Conservation (phyloP, 2,797 vertebrate species). For the Hippoglossus hippoglossus region DNA sequence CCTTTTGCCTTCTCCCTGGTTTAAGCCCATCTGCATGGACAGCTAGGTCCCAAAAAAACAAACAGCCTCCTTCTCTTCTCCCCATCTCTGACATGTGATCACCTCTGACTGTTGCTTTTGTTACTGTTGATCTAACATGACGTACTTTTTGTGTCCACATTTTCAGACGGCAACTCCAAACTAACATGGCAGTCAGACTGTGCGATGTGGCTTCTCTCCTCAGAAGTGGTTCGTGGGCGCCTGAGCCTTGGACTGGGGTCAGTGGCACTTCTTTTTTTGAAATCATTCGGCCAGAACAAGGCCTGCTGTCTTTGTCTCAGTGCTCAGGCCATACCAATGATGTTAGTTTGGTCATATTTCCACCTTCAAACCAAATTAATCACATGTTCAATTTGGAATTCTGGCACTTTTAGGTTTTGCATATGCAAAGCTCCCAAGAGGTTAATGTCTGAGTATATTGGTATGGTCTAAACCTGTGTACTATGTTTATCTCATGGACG, state of each 20-base stretch:
- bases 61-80: constrained; percentile 30
- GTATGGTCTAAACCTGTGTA: constrained; percentile 87
- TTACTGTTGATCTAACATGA: constrained; percentile 93
- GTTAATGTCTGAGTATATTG: constrained; percentile 77
- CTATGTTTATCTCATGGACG: constrained; percentile 8
- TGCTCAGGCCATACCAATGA: constrained; percentile 93
- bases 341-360: constrained; percentile 41
- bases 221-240: constrained; percentile 99
- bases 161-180: constrained; percentile 99
- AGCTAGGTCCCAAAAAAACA: constrained; percentile 80
- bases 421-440: constrained; percentile 27
- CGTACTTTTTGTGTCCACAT: constrained; percentile 98
- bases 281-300: constrained; percentile 83
- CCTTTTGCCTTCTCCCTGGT: constrained; percentile 39
- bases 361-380: constrained; percentile 58
- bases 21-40: constrained; percentile 83
- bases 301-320: constrained; percentile 70
- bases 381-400: constrained; percentile 58
- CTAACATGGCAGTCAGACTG: constrained; percentile 99
- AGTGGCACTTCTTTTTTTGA: constrained; percentile 90
- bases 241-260: constrained; percentile 99
- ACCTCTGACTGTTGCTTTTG: constrained; percentile 87
- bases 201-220: constrained; percentile 99
- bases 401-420: constrained; percentile 27
- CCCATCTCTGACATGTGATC: constrained; percentile 81